Percentiles rank a stretch among this genome's conserved stretches.
Evolutionary conservation across 1,140 invertebrate genomes (phyloP).

Genomic region (Megalopta genalis): DNA sequence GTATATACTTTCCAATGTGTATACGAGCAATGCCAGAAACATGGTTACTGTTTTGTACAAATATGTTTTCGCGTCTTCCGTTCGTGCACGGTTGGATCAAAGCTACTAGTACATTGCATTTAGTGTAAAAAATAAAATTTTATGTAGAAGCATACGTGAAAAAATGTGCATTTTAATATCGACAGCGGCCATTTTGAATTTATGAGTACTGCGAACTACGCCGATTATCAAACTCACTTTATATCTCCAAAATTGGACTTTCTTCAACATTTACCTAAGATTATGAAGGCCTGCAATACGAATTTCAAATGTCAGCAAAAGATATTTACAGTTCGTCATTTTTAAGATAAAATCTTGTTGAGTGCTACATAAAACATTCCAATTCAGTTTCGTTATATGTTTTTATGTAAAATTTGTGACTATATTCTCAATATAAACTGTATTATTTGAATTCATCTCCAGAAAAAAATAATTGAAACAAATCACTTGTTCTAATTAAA

Average conservation of each 20-base stretch:
- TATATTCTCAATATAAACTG: neutral
- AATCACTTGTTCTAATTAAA: neutral
- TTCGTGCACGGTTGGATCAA: conserved; percentile 11
- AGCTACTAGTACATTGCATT: conserved; percentile 1
- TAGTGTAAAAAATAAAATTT: conserved; percentile 6
- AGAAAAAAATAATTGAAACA: neutral
- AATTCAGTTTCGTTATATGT: conserved; percentile 9
- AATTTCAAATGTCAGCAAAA: neutral
- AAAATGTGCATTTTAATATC: conserved; percentile 51
- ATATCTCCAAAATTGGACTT: conserved; percentile 46
- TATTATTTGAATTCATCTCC: neutral
- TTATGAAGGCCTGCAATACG: neutral
- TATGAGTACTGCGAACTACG: conserved; percentile 51
- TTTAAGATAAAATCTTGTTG: conserved; percentile 13
- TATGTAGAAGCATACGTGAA: neutral
- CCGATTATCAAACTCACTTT: conserved; percentile 48
- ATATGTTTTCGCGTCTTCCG: conserved; percentile 21
- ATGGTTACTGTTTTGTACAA: conserved; percentile 26
- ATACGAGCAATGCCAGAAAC: conserved; percentile 30
- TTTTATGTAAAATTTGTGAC: neutral
- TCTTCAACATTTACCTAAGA: conserved; percentile 4
- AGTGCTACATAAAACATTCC: conserved; percentile 18
- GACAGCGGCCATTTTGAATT: conserved; percentile 64
- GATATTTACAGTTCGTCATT: neutral
- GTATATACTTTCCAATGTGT: conserved; percentile 22